These are phyloP conservation scores for Apoderus coryli DNA, from an alignment of 2,888 invertebrate species.

Conservation along the genomic window DNA sequence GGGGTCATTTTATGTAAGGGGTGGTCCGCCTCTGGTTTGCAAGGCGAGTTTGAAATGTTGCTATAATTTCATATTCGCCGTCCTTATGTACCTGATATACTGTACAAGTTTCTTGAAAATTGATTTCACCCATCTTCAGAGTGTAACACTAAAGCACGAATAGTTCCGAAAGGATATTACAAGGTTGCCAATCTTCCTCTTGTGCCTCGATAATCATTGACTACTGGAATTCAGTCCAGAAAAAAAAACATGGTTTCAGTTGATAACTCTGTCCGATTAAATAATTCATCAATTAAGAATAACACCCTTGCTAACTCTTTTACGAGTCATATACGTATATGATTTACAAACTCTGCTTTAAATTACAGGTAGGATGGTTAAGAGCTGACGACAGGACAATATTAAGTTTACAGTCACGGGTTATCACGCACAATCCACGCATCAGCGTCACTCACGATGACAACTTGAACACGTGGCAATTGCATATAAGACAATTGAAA, in stretches of 20 bases:
- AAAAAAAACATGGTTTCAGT: no score
- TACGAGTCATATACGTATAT: no score
- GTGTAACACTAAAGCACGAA: conserved; percentile 1
- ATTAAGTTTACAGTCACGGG: conserved; percentile 54
- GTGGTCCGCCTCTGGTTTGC: conserved; percentile 2
- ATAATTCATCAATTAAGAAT: no score
- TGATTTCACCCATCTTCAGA: background rate
- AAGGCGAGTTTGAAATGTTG: conserved; percentile 1
- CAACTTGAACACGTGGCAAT: conserved; percentile 55
- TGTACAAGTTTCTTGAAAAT: background rate
- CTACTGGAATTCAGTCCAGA: no score
- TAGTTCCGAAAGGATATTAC: conserved; percentile 2
- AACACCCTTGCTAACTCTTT: no score
- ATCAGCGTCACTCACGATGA: conserved; percentile 59
- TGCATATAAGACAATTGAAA: conserved; percentile 55
- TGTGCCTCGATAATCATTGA: no score
- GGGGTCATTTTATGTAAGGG: conserved; percentile 1
- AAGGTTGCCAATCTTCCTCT: no score
- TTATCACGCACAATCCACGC: conserved; percentile 59
- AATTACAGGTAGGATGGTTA: conserved; percentile 58
- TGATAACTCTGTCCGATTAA: no score
- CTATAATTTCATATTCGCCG: conserved; percentile 1
- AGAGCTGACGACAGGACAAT: conserved; percentile 63
- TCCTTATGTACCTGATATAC: conserved; percentile 2
- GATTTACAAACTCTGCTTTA: conserved; percentile 12